phyloP scores from a whole-genome alignment of 2,888 invertebrate species.

The Pachliopta kotzebuea region DNA sequence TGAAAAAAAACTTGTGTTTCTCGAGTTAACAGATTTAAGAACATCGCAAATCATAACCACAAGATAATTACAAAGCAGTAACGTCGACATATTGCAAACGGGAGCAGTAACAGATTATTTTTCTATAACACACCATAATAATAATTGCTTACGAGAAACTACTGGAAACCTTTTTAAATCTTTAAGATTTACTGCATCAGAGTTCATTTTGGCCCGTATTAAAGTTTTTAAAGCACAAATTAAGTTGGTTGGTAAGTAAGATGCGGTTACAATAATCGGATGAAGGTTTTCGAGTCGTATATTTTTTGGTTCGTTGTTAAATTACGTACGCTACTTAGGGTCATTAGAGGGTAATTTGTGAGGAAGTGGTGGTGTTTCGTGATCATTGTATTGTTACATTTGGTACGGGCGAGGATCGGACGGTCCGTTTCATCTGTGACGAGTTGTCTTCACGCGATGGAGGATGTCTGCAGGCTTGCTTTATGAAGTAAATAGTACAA shows the following conservation, averaged over 20 bases:
- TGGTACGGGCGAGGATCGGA: slow-evolving; percentile 19
- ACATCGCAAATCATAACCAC: slow-evolving; percentile 27
- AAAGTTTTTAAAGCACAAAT: slow-evolving; percentile 7
- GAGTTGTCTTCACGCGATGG: slow-evolving; percentile 19
- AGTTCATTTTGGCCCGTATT: not conserved
- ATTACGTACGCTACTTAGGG: slow-evolving; percentile 24
- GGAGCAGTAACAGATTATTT: slow-evolving; percentile 41
- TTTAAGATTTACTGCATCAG: not conserved
- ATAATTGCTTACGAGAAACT: slow-evolving; percentile 1
- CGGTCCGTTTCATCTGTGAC: slow-evolving; percentile 19
- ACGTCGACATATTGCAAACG: slow-evolving; percentile 50
- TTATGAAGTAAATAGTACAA: not conserved
- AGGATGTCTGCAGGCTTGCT: not conserved
- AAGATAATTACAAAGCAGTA: slow-evolving; percentile 10
- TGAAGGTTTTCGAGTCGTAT: slow-evolving; percentile 7
- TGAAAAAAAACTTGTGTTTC: slow-evolving; percentile 1
- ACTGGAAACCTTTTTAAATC: not conserved
- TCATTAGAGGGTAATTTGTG: slow-evolving; percentile 37
- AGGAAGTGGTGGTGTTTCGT: slow-evolving; percentile 41
- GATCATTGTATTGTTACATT: slow-evolving; percentile 42
- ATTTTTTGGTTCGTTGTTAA: slow-evolving; percentile 18
- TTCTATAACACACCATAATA: slow-evolving; percentile 34
- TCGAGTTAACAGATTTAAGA: slow-evolving; percentile 13
- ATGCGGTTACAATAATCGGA: slow-evolving; percentile 28
- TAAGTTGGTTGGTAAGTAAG: slow-evolving; percentile 14